A percentile compares a stretch with the other conserved stretches of the same genome.
Evolutionary conservation across 2,113 vertebrate species (phyloP).

Genomic region (Paedocypris sp.): DNA sequence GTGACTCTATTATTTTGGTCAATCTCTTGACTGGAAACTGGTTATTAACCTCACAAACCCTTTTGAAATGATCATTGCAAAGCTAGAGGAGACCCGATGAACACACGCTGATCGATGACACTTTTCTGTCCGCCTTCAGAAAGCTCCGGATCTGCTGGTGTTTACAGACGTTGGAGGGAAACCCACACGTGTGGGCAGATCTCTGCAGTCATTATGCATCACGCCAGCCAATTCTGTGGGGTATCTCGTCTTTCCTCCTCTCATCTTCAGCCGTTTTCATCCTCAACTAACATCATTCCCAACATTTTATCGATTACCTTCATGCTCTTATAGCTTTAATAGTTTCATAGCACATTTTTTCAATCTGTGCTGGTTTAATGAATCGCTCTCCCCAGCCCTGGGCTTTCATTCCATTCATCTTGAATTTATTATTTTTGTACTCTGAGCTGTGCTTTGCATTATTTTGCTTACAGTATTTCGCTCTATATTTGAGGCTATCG

Average conservation of each 20-base stretch:
- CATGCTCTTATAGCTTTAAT: no score
- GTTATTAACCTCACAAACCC: not conserved
- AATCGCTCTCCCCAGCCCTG: no score
- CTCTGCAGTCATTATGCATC: constrained; percentile 5
- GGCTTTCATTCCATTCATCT: no score
- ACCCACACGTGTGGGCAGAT: constrained; percentile 11
- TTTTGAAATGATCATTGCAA: not conserved
- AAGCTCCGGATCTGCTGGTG: not conserved
- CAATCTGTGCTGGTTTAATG: no score
- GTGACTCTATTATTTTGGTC: no score
- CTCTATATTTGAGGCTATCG: no score
- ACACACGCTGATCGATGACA: not conserved
- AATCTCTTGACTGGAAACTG: no score
- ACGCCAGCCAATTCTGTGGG: not conserved
- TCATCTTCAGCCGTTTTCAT: constrained; percentile 1
- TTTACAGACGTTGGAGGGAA: constrained; percentile 7
- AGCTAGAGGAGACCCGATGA: not conserved
- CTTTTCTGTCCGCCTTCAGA: not conserved
- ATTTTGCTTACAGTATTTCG: no score
- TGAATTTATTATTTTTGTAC: no score
- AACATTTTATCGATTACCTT: no score
- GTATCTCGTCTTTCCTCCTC: not conserved
- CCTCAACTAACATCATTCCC: not conserved
- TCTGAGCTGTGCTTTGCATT: no score
- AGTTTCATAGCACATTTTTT: no score